Conservation (phyloP, 2,113 vertebrate genomes). For the Thinocorus orbignyianus region DNA sequence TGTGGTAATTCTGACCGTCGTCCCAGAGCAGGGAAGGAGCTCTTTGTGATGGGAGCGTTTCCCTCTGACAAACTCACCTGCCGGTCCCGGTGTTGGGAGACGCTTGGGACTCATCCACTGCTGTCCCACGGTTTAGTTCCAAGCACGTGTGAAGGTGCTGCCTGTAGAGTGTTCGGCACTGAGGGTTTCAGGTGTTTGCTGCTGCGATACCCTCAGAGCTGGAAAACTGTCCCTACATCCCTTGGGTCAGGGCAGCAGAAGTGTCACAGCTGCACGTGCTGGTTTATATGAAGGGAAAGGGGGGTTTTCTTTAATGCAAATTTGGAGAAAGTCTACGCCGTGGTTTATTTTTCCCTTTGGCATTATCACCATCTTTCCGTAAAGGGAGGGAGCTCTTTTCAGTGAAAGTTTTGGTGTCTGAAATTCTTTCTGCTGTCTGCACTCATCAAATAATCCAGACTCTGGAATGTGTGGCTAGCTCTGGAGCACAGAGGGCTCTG, state of each 20-base stretch:
- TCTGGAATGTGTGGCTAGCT: accelerated
- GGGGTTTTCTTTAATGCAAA: neutral
- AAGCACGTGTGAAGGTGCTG: neutral
- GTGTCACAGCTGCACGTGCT: neutral
- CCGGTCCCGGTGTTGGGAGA: neutral
- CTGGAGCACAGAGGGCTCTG: neutral
- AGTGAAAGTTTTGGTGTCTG: neutral
- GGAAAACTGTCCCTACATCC: neutral
- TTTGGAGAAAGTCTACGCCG: neutral
- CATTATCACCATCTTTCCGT: neutral
- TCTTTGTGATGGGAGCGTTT: neutral
- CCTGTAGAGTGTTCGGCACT: neutral
- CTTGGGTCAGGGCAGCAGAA: neutral
- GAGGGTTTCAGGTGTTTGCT: neutral
- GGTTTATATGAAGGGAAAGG: neutral
- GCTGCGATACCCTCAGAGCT: neutral
- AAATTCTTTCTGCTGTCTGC: neutral
- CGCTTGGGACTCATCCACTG: neutral
- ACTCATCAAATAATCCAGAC: neutral
- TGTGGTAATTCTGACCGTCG: neutral
- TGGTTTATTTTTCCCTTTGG: neutral
- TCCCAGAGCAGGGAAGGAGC: neutral
- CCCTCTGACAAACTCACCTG: neutral
- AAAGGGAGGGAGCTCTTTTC: neutral
- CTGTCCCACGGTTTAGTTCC: neutral